A percentile compares a stretch with the other conserved stretches of the same genome.
phyloP scores from a whole-genome alignment of 2,113 vertebrate genomes.

The Zosterops pallidus region DNA sequence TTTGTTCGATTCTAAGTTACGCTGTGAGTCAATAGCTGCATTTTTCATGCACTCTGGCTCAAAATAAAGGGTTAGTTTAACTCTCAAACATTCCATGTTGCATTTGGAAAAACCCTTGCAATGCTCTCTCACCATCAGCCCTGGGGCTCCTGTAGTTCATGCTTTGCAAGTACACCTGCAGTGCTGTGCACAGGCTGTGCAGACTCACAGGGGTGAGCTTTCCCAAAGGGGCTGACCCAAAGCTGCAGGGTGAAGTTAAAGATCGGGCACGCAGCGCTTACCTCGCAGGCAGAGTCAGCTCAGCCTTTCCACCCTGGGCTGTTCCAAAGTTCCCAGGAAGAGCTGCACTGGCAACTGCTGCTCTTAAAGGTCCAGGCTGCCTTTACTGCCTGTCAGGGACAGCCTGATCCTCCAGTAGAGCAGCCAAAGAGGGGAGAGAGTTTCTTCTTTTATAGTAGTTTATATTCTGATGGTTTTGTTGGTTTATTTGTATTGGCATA shows the following conservation, averaged over 20 bases:
- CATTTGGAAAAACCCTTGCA: not conserved
- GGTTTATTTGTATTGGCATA: not conserved
- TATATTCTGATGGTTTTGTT: not conserved
- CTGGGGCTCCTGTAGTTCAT: not conserved
- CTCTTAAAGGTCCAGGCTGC: conserved; percentile 54
- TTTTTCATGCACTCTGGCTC: not conserved
- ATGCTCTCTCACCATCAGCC: fast-evolving
- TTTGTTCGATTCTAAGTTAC: not conserved
- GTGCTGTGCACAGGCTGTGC: not conserved
- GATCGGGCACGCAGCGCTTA: not conserved
- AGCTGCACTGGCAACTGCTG: not conserved
- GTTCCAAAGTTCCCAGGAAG: not conserved
- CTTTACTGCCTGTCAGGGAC: not conserved
- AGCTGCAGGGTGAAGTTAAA: not conserved
- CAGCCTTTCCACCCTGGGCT: not conserved
- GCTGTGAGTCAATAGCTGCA: fast-evolving
- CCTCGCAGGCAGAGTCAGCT: not conserved
- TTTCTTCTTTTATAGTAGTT: not conserved
- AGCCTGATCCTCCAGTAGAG: not conserved
- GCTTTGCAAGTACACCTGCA: not conserved
- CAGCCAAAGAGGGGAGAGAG: not conserved
- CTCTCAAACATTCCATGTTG: not conserved
- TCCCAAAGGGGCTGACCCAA: not conserved
- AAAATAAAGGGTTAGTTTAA: not conserved
- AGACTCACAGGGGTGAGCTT: not conserved